phyloP scores from a whole-genome alignment of 2,888 invertebrate genomes.

The Caenorhabditis sp. region DNA sequence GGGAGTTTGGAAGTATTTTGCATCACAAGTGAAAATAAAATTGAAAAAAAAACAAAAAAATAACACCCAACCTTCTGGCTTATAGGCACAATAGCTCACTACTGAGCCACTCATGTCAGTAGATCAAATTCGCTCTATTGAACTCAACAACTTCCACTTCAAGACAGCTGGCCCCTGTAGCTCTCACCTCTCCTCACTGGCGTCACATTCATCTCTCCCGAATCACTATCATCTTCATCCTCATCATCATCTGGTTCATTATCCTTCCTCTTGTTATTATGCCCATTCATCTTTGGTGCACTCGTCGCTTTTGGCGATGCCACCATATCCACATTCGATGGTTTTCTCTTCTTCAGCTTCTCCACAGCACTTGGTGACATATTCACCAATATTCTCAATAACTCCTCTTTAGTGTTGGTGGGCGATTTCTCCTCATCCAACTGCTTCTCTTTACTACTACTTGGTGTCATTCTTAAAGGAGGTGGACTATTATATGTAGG shows the following conservation, averaged over 20 bases:
- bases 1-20: no score
- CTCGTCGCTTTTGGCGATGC: not conserved
- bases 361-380: conserved; percentile 52
- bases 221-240: conserved; percentile 23
- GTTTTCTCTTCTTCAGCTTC: conserved; percentile 18
- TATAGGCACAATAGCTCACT: no score
- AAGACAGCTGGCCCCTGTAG: no score
- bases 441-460: not conserved
- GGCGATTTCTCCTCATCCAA: conserved; percentile 7
- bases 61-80: no score
- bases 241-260: conserved; percentile 35
- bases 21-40: no score
- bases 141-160: no score
- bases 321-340: not conserved
- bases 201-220: conserved; percentile 11
- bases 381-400: conserved; percentile 45
- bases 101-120: no score
- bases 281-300: not conserved
- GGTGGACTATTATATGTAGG: not conserved
- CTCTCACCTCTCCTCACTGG: no score
- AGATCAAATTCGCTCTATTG: no score
- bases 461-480: not conserved
- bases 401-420: conserved; percentile 55
- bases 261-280: not conserved
- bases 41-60: no score